phyloP scores from a whole-genome alignment of 2,797 vertebrate species.

The Lagorchestes hirsutus region DNA sequence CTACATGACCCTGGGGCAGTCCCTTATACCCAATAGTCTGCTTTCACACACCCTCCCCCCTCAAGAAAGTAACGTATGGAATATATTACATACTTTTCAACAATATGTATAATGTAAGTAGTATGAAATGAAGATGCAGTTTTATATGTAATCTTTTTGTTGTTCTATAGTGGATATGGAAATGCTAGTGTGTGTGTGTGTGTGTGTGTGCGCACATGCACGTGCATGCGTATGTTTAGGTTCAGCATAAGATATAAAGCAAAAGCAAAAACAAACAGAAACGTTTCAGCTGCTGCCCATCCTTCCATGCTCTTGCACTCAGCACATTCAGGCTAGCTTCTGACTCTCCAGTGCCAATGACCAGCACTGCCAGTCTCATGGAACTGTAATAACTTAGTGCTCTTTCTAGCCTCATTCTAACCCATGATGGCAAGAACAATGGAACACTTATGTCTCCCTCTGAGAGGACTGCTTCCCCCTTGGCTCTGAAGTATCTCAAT shows the following conservation, averaged over 20 bases:
- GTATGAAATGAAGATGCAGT: neutral
- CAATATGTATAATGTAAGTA: neutral
- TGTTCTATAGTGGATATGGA: neutral
- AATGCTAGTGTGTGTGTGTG: neutral
- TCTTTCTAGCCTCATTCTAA: neutral
- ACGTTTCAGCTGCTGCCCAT: neutral
- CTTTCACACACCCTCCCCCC: neutral
- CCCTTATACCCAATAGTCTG: neutral
- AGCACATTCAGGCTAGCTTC: neutral
- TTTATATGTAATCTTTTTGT: neutral
- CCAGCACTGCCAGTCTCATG: neutral
- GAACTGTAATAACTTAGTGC: neutral
- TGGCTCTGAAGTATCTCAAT: neutral
- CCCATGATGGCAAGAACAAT: neutral
- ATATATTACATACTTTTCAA: neutral
- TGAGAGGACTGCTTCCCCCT: neutral
- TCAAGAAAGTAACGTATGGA: neutral
- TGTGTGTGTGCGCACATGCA: neutral
- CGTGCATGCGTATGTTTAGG: neutral
- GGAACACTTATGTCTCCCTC: neutral
- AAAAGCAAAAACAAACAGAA: neutral
- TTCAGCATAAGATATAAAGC: neutral
- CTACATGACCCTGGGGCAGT: neutral
- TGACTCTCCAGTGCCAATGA: neutral
- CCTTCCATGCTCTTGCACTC: neutral